Evolutionary conservation across 2,888 invertebrate genomes (phyloP).

Genomic region (Lordiphosa andalusiaca): DNA sequence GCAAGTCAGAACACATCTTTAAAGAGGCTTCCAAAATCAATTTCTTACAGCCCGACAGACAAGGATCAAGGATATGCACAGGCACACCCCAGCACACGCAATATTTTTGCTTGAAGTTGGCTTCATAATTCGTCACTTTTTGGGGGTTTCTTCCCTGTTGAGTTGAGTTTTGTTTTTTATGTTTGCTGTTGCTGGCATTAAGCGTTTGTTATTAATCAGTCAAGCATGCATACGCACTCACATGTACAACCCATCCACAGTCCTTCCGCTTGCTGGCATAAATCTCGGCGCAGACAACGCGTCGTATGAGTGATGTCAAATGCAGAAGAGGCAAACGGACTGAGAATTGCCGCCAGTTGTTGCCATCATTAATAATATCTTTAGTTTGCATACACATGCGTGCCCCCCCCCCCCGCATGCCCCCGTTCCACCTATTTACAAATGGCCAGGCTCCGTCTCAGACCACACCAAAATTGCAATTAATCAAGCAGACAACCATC

Average conservation of each 20-base stretch:
- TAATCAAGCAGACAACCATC: slow-evolving; percentile 69
- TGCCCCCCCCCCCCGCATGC: background rate
- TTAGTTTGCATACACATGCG: slow-evolving; percentile 43
- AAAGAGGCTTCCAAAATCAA: slow-evolving; percentile 26
- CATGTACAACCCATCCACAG: background rate
- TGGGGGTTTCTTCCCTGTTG: background rate
- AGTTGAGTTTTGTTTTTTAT: background rate
- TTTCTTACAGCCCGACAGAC: slow-evolving; percentile 23
- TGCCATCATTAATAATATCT: slow-evolving; percentile 66
- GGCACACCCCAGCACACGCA: slow-evolving; percentile 6
- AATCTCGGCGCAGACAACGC: slow-evolving; percentile 55
- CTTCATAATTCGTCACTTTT: slow-evolving; percentile 59
- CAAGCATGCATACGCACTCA: slow-evolving; percentile 18
- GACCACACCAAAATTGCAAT: slow-evolving; percentile 49
- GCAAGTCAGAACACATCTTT: slow-evolving; percentile 48
- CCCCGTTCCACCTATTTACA: slow-evolving; percentile 33
- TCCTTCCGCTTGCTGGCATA: slow-evolving; percentile 22
- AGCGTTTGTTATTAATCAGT: slow-evolving; percentile 61
- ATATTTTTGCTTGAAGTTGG: slow-evolving; percentile 17
- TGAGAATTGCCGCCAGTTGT: slow-evolving; percentile 43
- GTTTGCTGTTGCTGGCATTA: slow-evolving; percentile 39
- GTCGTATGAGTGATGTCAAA: slow-evolving; percentile 66
- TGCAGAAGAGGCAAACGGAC: slow-evolving; percentile 35
- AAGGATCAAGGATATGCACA: slow-evolving; percentile 1
- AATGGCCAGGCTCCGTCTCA: slow-evolving; percentile 37